Base-by-base conservation (phyloP, 2,113 vertebrate species). In the Channa maculata region DNA sequence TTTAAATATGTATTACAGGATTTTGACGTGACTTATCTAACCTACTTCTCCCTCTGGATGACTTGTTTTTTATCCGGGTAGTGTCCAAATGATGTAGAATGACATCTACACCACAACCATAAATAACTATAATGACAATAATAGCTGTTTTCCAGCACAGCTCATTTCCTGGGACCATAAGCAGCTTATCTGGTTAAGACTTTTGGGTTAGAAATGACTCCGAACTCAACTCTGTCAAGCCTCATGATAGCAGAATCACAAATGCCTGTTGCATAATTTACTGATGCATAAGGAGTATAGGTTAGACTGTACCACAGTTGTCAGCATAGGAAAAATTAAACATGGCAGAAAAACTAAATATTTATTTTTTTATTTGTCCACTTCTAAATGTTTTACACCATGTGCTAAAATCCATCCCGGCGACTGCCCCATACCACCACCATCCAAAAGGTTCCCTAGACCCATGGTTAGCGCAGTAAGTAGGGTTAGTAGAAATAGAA, bases 111-210 rank as follows among this genome's bases (percentile, higher is more conserved):
- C 75, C 86, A 15, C 85, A 83, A 24, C 69, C 77, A 77, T 83
- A 89, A 90, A 90, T 88, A 89, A 51, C 77, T 70, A 8, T 83
- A 86, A 88, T 79, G 57, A 82, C 57, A 53, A 72, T 91, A 89
- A 91, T 83, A 39, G 57, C 75, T 80, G 91, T 90, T 92, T 91
- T 72, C 61, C 74, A 82, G 39, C 62, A 74, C 9, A 53, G 57
- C 79, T 80, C 68, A 57, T 74, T 65, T 44, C 59, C 9, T 70
- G 10, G 54, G 75, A 70, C 76, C 8, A 33, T 69, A 0, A 24
- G 45, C 55, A 62, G 61, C 36, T 79, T 63, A 71, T 79, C 46
- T 67, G 81, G 64, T 51, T 59, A 53, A 51, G 65, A 41, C 49
- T 5, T 5, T 49, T 5, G 3, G 24, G 62, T 55, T 51, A 62